A percentile compares a stretch with the other conserved stretches of the same genome.
Evolutionary conservation across 2,113 vertebrate species (phyloP).

Genomic region (Progne subis): DNA sequence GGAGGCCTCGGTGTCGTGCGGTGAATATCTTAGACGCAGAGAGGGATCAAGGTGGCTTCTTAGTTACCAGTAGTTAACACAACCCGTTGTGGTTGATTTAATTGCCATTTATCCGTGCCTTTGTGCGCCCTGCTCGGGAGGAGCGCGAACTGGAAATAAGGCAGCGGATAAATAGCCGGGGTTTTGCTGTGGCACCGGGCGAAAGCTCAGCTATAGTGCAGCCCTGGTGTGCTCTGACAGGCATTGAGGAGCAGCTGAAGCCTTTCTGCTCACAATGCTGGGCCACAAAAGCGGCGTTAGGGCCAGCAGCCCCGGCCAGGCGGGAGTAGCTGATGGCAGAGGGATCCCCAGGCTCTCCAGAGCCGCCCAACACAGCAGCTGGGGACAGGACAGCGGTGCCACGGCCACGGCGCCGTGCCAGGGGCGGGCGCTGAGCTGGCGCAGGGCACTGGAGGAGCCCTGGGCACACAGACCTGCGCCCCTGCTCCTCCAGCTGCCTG

Average conservation of each 20-base stretch:
- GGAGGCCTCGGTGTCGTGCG: not conserved
- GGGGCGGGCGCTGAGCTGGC: not conserved
- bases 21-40: conserved; percentile 3
- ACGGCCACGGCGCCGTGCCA: rapidly evolving
- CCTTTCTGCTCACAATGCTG: conserved; percentile 34
- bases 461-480: not conserved
- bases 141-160: not conserved
- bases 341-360: not conserved
- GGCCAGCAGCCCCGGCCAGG: not conserved
- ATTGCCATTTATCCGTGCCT: not conserved
- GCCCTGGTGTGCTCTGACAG: conserved; percentile 15
- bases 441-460: rapidly evolving
- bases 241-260: conserved; percentile 5
- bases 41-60: conserved; percentile 41
- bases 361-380: not conserved
- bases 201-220: not conserved
- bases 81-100: conserved; percentile 24
- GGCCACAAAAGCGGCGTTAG: conserved; percentile 27
- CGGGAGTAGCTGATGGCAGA: conserved; percentile 28
- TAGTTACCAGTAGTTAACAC: conserved; percentile 41
- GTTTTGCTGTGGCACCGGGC: not conserved
- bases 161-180: not conserved
- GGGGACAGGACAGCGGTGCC: not conserved
- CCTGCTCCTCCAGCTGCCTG: rapidly evolving
- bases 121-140: not conserved